Base-by-base conservation (phyloP, 2,888 invertebrate genomes). In the Vanessa cardui region DNA sequence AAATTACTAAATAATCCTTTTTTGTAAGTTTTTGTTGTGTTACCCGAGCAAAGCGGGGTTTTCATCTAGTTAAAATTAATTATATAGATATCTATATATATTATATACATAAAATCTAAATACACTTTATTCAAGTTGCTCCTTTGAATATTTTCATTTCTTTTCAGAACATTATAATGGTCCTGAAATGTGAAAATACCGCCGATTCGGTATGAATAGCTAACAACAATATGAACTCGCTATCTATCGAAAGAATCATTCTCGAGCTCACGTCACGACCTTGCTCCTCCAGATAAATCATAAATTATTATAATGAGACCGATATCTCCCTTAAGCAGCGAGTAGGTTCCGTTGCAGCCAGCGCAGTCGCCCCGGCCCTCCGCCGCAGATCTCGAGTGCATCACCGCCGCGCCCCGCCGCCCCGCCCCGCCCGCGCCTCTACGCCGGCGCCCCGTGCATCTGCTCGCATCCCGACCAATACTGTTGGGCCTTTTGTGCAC, bases 231-330 rank as follows among this genome's bases (percentile, higher is more conserved):
- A 26, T 56, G 9, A 56, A 56, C 56, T 18, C 33, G 18, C 12
- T 26, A 45, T 8, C 60, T 60, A 20, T 54, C 46, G 52, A 7
- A 15, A 33, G 12, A n/a, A 54, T 15, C 16, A 18, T 44, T 60
- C 33, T 45, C 52, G 20, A 31, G 31, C 18, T 20, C 16, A 20
- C 45, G 52, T 59, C 20, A 18, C 31, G 50, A 45, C 52, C n/a
- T 60, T 20, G 59, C 31, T 60, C 20, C 52, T 66, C 31, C 60
- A 66, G 60, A 60, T 60, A 61, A 61, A 66, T 63, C 49, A 68
- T 68, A 56, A 58, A 66, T 62, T 69, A 69, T 69, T 61, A 50
- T 69, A 69, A 69, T 66, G 69, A 69, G 62, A 52, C 31, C 58
- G 62, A 58, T 58, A 58, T 58, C 65, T 58, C 65, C 62, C 69